Percentiles rank a stretch among this genome's conserved stretches.
Evolutionary conservation across 1,140 invertebrate species (phyloP).

Genomic region (Macrocentrus cingulum): DNA sequence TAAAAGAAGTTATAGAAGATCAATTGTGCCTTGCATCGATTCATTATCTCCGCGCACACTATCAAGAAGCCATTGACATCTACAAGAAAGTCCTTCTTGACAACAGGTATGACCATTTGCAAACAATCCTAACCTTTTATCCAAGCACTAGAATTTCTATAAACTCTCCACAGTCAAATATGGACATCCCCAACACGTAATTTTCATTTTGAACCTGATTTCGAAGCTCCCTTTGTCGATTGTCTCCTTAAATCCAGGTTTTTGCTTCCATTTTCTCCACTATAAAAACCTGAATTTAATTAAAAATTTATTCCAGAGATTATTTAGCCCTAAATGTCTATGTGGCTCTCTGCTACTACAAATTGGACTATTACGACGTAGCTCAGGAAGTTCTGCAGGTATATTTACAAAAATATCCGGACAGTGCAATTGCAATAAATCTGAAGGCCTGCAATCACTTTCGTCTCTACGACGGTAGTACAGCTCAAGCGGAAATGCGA

Average conservation of each 20-base stretch:
- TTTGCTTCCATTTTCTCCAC: too few relatives aligned
- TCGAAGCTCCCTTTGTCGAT: constrained; percentile 31
- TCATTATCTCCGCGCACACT: constrained; percentile 93
- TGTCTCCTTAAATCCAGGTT: constrained; percentile 35
- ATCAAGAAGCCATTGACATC: constrained; percentile 98
- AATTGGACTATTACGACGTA: constrained; percentile 90
- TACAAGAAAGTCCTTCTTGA: constrained; percentile 94
- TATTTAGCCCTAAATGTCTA: constrained; percentile 96
- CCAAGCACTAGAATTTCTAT: background rate
- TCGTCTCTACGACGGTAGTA: constrained; percentile 90
- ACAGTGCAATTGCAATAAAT: constrained; percentile 94
- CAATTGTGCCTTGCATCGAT: constrained; percentile 95
- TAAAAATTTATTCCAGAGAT: constrained; percentile 72
- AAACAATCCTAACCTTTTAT: constrained; percentile 6
- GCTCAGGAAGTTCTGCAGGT: constrained; percentile 93
- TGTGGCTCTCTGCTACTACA: constrained; percentile 96
- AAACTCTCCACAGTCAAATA: background rate
- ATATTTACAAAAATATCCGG: constrained; percentile 89
- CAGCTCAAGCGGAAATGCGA: constrained; percentile 85
- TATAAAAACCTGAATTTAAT: too few relatives aligned
- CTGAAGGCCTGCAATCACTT: constrained; percentile 90
- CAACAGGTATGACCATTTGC: too few relatives aligned
- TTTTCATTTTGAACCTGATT: constrained; percentile 10
- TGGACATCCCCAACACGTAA: constrained; percentile 10
- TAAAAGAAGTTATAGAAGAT: constrained; percentile 90